Conservation (phyloP, 2,113 vertebrate genomes). For the Baryphthengus martii region DNA sequence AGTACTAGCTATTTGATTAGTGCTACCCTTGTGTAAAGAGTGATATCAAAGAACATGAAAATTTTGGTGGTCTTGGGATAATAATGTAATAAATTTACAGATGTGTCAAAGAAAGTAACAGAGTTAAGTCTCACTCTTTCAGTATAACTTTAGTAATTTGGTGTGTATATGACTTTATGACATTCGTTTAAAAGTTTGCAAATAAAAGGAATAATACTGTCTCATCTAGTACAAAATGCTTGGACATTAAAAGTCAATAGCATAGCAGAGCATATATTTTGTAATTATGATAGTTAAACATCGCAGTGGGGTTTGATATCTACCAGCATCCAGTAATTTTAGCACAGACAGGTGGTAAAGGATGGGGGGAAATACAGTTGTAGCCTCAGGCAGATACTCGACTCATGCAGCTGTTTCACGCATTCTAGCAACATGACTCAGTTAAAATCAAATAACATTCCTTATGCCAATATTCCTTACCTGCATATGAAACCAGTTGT, state of each 20-base stretch:
- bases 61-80: not conserved
- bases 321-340: slow-evolving; percentile 57
- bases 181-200: not conserved
- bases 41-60: not conserved
- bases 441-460: slow-evolving; percentile 73
- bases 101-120: not conserved
- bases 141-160: not conserved
- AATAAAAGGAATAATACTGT: not conserved
- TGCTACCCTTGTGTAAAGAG: not conserved
- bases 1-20: not conserved
- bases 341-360: slow-evolving; percentile 65
- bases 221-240: not conserved
- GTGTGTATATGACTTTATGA: not conserved
- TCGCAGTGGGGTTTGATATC: slow-evolving; percentile 14
- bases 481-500: slow-evolving; percentile 72
- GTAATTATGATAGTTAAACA: slow-evolving; percentile 36
- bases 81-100: not conserved
- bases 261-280: not conserved
- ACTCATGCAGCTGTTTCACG: slow-evolving; percentile 72
- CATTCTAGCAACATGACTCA: slow-evolving; percentile 70
- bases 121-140: not conserved
- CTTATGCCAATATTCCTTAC: slow-evolving; percentile 70
- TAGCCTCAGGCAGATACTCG: slow-evolving; percentile 65
- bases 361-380: slow-evolving; percentile 59
- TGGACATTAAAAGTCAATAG: not conserved